phyloP scores from a whole-genome alignment of 2,113 vertebrate species.

The Vulpes ferrilata region DNA sequence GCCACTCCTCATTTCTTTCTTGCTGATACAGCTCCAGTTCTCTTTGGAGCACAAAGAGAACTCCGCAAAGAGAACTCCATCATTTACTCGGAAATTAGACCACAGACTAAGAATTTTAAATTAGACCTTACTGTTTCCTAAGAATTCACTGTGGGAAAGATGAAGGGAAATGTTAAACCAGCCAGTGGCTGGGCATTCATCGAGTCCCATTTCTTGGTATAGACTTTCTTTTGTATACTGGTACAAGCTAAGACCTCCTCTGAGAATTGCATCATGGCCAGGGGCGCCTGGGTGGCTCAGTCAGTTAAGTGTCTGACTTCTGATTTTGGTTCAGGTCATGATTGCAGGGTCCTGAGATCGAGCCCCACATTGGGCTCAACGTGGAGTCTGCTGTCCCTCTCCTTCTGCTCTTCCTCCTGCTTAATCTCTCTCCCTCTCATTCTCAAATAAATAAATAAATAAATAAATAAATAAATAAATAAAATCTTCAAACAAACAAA shows the following conservation, averaged over 20 bases:
- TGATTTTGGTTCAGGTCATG: background rate
- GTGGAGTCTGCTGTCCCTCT: background rate
- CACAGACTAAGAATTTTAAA: background rate
- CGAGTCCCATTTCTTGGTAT: background rate
- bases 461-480: background rate
- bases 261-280: background rate
- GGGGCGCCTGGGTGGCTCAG: background rate
- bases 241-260: background rate
- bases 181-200: background rate
- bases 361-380: rapidly evolving
- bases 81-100: background rate
- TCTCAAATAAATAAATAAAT: background rate
- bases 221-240: background rate
- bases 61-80: no score
- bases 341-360: background rate
- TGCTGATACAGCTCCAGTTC: background rate
- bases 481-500: no score
- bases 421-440: background rate
- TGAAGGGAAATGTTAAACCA: background rate
- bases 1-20: background rate
- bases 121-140: background rate
- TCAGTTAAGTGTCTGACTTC: background rate
- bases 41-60: background rate
- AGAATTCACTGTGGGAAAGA: conserved; percentile 1
- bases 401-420: background rate